Evolutionary conservation across 1,140 invertebrate species (phyloP), one percentile per base, ranked within the genome.

Genomic region (Pseudomyrmex gracilis): DNA sequence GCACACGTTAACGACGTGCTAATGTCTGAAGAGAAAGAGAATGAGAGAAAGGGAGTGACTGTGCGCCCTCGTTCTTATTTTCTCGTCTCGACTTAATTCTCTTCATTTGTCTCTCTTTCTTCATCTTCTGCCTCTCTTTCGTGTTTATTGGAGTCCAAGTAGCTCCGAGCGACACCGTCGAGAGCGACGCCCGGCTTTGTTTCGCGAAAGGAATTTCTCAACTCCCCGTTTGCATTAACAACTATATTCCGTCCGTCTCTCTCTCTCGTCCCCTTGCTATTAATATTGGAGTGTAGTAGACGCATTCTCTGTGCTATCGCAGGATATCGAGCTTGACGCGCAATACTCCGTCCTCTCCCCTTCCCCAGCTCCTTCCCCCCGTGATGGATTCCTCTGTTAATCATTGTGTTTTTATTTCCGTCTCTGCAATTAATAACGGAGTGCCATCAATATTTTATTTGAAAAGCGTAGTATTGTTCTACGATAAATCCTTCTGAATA

Each of bases 61-160:
- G 13, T 5, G 13, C 5, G 9, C 45, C 34, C n/a, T n/a, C 22
- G 61, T 83, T 58, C 49, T 34, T 34, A 53, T 82, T 82, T 82
- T 82, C 71, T 51, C 70, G 66, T 61, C n/a, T 74, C 13, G n/a
- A 45, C 20, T 63, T 82, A 82, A 82, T 74, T 82, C 45, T 73
- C 70, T 73, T 73, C 47, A 73, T 82, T 82, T 51, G 47, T 82
- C 60, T 66, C 71, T 76, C n/a, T 12, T 13, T 58, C 53, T 20
- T 45, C 47, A 58, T 24, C 24, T 49, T 15, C 15, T 84, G 51
- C 47, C n/a, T 13, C 73, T 58, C 15, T 66, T 34, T 24, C 43
- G 51, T 71, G 53, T 82, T 82, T 64, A 78, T 74, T 60, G 80
- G 15, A 82, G 58, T 82, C 71, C 57, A 70, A 80, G 74, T 78